phyloP scores from a whole-genome alignment of 2,888 invertebrate species.

The Callyntrura guangdongensis region DNA sequence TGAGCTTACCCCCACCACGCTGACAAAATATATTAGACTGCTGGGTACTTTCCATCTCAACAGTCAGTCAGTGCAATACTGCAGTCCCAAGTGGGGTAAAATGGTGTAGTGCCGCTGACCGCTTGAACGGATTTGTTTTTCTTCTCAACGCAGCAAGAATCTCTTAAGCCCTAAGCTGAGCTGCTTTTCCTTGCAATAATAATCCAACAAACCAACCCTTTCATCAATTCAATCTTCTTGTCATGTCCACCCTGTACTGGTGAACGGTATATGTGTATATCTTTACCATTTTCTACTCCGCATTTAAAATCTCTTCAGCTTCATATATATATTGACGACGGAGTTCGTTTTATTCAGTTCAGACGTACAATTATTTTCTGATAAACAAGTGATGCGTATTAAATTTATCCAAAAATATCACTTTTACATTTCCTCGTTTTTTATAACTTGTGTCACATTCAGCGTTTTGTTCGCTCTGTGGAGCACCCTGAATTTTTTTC shows the following conservation, averaged over 20 bases:
- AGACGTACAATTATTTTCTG: neutral
- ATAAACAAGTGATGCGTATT: neutral
- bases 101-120: slow-evolving; percentile 40
- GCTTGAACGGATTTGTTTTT: slow-evolving; percentile 48
- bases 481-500: neutral
- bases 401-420: neutral
- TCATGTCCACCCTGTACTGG: neutral
- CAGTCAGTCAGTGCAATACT: slow-evolving; percentile 27
- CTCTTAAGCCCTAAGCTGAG: no score
- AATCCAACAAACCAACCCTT: slow-evolving; percentile 38
- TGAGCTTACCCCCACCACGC: slow-evolving; percentile 81
- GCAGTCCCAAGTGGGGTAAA: neutral
- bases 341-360: no score
- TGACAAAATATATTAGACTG: slow-evolving; percentile 64
- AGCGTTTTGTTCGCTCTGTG: neutral
- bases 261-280: neutral
- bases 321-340: no score
- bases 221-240: neutral
- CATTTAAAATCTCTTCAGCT: no score
- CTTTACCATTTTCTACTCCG: no score
- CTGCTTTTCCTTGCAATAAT: slow-evolving; percentile 55
- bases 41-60: slow-evolving; percentile 8
- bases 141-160: neutral
- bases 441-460: no score
- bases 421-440: neutral